Evolutionary conservation across 1,140 invertebrate genomes (phyloP), one percentile per base, ranked within the genome.

Genomic region (Sinella curviseta): DNA sequence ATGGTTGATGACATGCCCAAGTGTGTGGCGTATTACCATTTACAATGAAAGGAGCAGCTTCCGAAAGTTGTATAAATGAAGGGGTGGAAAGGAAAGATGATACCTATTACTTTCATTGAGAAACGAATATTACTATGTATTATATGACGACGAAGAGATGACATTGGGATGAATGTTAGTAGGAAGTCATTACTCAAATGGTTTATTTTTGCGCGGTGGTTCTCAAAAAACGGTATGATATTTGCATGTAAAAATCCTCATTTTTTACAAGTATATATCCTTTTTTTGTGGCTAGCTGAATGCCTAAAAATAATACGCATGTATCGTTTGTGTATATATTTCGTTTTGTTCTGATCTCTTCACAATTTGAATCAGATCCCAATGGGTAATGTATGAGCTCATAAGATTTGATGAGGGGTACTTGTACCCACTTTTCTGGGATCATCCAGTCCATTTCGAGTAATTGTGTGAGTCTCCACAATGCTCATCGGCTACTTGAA

Each of bases 331-430:
- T 48, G 39, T 12, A 48, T n/a, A 20, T 48, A 20, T 20, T 20
- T 20, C 39, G 8, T 12, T 48, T 48, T 20, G 8, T 48, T 20
- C 39, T 48, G 39, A 12, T 20, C 39, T 20, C 20, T 48, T 48
- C 65, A 31, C 26, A 70, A 30, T 70, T 70, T 70, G 65, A 70
- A 70, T 70, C 28, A 33, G 31, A 4, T 70, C 65, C 65, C 26
- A 70, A 70, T 70, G 65, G 65, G 65, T 70, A 31, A 70, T 70
- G 31, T 70, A 70, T 70, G 65, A 33, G 65, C 65, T 70, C 65
- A 33, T 70, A 70, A 70, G 65, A 33, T 12, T 70, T 70, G 65
- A 70, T 70, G 65, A 70, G 65, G 65, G 24, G 65, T 33, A 70
- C 65, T 70, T 70, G 65, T 8, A 70, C 4, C 65, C 65, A 31